Base-by-base conservation (phyloP, 2,113 vertebrate genomes). In the Sinocyclocheilus rhinocerous region DNA sequence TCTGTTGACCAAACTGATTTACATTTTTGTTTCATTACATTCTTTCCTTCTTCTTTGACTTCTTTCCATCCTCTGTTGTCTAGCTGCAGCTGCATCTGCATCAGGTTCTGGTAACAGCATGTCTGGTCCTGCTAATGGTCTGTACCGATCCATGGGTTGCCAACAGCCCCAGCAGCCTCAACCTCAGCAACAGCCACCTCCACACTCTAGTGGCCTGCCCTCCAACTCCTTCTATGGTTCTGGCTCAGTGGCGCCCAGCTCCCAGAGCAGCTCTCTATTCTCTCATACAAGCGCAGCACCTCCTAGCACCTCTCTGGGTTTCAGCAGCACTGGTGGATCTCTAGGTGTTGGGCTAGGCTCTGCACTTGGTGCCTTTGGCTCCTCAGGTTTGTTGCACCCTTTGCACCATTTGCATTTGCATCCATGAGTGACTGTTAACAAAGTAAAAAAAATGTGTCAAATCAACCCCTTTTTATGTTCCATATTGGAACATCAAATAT, bases 181-280 rank as follows among this genome's bases (percentile, higher is more conserved):
- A 33, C 89, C 89, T 8, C 91, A 95, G 84, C 95, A 91, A 0
- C 96, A 95, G 87, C 96, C 95, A 59, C 96, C 94, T 67, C 97
- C 95, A 70, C 96, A 94, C 73, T 97, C 93, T 92, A 96, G 94
- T 84, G 97, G 96, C 88, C 94, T 98, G 72, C 96, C 96, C 59
- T 98, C 97, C 70, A 98, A 94, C 91, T 98, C 97, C 13, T 99
- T 99, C 90, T 99, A 99, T 0, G 98, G 97, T 89, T 99, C 97
- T 90, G 97, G 93, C 86, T 99, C 98, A 4, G 95, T 99, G 89
- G 98, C 95, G 91, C 97, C 95, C 91, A 98, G 95, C 86, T 99
- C 98, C 10, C 98, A 99, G 95, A 99, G 97, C 94, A 99, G 97
- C 91, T 99, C 98, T 0, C 96, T 99, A 55, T 99, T 99, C 90